A percentile compares a stretch with the other conserved stretches of the same genome.
These are phyloP conservation scores for Acanthurus lineatus DNA, from an alignment of 2,797 vertebrate species.

Conservation along the genomic window DNA sequence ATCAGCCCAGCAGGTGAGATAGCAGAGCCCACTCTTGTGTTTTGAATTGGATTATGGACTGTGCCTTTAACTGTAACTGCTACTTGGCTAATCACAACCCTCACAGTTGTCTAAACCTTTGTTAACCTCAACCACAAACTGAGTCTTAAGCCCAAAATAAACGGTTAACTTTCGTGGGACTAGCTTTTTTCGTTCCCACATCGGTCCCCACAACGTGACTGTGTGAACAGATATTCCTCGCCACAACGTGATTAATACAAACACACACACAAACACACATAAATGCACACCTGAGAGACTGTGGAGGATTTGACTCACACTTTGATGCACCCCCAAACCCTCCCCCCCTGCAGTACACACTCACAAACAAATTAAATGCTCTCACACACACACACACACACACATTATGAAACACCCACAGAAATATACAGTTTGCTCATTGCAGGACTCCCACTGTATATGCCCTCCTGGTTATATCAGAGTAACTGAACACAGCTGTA, in stretches of 20 bases:
- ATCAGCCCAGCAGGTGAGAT: neutral
- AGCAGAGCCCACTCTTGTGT: conserved; percentile 9
- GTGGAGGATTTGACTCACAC: conserved; percentile 45
- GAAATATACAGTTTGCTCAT: neutral
- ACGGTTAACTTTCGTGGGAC: conserved; percentile 2
- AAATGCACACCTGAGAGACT: conserved; percentile 24
- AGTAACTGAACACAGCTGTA: neutral
- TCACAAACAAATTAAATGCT: neutral
- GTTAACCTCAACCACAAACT: conserved; percentile 18
- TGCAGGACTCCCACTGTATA: conserved; percentile 9
- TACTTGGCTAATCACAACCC: neutral
- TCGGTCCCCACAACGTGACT: conserved; percentile 21
- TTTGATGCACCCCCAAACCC: conserved; percentile 7
- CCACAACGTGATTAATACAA: conserved; percentile 26
- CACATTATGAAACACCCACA: neutral
- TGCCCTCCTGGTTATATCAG: neutral
- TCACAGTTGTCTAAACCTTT: conserved; percentile 4
- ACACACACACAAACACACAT: neutral
- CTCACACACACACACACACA: neutral
- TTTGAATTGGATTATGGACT: conserved; percentile 3
- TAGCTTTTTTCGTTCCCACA: conserved; percentile 15
- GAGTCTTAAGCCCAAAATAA: conserved; percentile 18
- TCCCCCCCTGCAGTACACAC: neutral
- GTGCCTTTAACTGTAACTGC: neutral
- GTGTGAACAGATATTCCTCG: conserved; percentile 24